These are phyloP conservation scores for Torymus auratus DNA, from an alignment of 2,888 invertebrate genomes.

Conservation along the genomic window DNA sequence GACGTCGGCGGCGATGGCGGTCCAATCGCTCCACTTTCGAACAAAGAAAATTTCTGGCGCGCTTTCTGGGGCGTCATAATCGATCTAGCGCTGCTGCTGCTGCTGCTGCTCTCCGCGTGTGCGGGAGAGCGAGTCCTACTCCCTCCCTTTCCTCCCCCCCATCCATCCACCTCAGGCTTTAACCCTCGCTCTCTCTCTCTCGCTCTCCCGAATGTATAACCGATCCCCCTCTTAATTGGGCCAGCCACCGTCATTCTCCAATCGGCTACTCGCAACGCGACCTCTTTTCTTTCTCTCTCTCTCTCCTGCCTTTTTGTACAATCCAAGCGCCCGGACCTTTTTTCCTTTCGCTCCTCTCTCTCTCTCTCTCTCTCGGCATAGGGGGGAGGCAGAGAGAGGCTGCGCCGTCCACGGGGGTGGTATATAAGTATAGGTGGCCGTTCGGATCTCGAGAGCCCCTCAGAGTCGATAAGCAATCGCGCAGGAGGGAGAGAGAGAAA, in stretches of 20 bases:
- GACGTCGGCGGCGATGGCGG: background rate
- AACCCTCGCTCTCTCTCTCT: background rate
- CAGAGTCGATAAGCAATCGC: too few species aligned
- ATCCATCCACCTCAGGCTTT: background rate
- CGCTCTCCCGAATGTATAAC: constrained; percentile 35
- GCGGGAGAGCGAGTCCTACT: background rate
- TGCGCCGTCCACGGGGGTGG: too few species aligned
- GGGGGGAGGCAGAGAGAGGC: background rate
- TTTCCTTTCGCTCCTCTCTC: constrained; percentile 47
- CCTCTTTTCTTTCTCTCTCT: constrained; percentile 45
- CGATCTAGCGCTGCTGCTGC: constrained; percentile 43
- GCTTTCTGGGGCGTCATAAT: constrained; percentile 62
- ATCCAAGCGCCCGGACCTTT: background rate
- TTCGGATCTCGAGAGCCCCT: too few species aligned
- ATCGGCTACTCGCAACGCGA: constrained; percentile 31
- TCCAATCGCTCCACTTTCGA: constrained; percentile 64
- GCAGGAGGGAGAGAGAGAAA: background rate
- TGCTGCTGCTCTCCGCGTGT: background rate
- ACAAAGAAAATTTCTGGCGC: constrained; percentile 62
- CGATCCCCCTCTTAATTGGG: constrained; percentile 51
- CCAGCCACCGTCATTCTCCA: constrained; percentile 22
- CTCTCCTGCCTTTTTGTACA: constrained; percentile 29
- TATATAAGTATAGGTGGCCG: too few species aligned
- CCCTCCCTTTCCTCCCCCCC: constrained; percentile 5
- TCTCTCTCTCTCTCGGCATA: constrained; percentile 3